Evolutionary conservation across 2,888 invertebrate species (phyloP).

Genomic region (Drosophila borealis): DNA sequence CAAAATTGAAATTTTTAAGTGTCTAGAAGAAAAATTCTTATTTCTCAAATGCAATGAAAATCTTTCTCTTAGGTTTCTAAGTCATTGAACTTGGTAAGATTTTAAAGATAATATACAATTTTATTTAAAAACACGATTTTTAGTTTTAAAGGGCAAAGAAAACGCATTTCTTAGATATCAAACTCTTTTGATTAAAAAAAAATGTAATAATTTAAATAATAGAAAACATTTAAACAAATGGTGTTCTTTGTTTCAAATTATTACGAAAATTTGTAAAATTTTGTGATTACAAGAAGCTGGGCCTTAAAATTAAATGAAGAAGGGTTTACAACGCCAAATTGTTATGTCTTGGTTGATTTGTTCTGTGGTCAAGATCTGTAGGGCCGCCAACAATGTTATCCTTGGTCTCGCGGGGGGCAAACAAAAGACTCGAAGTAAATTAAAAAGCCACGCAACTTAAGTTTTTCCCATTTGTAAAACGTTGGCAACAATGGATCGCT

Average conservation of each 20-base stretch:
- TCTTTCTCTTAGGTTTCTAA: no score
- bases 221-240: not conserved
- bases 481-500: conserved; percentile 47
- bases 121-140: not conserved
- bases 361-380: conserved; percentile 38
- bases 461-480: conserved; percentile 51
- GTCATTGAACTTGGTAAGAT: no score
- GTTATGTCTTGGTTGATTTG: conserved; percentile 22
- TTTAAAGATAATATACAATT: no score
- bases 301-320: not conserved
- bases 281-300: not conserved
- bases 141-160: no score
- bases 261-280: no score
- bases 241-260: no score
- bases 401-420: conserved; percentile 25
- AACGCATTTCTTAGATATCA: no score
- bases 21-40: no score
- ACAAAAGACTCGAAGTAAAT: conserved; percentile 51
- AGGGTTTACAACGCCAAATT: not conserved
- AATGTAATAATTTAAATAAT: not conserved
- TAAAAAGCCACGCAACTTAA: conserved; percentile 64
- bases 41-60: no score
- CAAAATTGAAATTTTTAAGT: no score
- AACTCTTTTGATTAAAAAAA: no score
- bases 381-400: conserved; percentile 43